phyloP scores from a whole-genome alignment of 1,140 invertebrate genomes.

The Ditylenchus dipsaci region DNA sequence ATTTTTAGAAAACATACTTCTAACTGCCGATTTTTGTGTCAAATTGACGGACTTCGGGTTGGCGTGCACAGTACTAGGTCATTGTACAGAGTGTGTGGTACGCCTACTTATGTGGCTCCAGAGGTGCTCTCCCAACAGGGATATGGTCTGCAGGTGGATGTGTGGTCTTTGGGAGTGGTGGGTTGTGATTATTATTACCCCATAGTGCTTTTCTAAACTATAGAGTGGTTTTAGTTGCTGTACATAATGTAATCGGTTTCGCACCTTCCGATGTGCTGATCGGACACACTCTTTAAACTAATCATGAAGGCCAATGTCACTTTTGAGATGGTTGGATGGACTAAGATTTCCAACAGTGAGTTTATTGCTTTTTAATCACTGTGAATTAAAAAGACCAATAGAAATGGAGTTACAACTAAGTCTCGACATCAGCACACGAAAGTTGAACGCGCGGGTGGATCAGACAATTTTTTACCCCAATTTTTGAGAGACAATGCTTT shows the following conservation, averaged over 20 bases:
- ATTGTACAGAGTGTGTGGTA: conserved; percentile 44
- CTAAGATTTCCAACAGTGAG: conserved; percentile 27
- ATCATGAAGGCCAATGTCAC: conserved; percentile 26
- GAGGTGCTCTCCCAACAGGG: conserved; percentile 39
- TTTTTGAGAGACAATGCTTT: too few species aligned
- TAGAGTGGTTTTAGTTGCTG: conserved; percentile 1
- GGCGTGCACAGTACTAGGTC: conserved; percentile 46
- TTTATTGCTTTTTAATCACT: conserved; percentile 25
- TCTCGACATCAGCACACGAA: too few species aligned
- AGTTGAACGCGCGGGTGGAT: too few species aligned
- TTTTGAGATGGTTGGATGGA: conserved; percentile 38
- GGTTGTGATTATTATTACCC: background rate
- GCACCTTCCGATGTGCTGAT: conserved; percentile 40
- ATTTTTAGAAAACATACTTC: conserved; percentile 59
- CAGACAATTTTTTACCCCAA: too few species aligned
- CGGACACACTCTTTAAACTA: conserved; percentile 30
- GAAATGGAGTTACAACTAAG: too few species aligned
- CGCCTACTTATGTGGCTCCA: conserved; percentile 40
- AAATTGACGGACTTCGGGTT: conserved; percentile 63
- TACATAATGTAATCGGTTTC: conserved; percentile 36
- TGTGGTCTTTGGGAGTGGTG: conserved; percentile 43
- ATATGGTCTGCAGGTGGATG: conserved; percentile 43
- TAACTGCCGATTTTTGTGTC: conserved; percentile 49
- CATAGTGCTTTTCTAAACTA: conserved; percentile 10
- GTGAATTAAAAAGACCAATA: too few species aligned